phyloP scores from a whole-genome alignment of 2,888 invertebrate genomes.

The Timema podura region DNA sequence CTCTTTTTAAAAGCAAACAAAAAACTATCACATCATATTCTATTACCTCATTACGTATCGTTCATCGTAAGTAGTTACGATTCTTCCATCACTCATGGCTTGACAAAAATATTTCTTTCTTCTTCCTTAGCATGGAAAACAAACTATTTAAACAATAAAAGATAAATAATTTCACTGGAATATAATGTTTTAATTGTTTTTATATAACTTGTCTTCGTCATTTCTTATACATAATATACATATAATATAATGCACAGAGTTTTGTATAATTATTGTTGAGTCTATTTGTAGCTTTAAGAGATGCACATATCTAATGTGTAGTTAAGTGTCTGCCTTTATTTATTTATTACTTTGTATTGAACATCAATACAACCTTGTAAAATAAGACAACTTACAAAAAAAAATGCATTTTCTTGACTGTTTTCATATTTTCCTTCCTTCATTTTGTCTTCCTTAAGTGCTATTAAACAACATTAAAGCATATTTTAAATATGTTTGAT shows the following conservation, averaged over 20 bases:
- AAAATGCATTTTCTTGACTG: constrained; percentile 17
- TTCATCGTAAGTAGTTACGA: constrained; percentile 17
- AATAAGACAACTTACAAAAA: constrained; percentile 25
- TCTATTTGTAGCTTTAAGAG: constrained; percentile 13
- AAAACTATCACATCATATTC: too few species aligned
- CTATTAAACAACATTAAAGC: too few species aligned
- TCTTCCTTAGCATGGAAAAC: constrained; percentile 17
- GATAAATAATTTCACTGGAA: too few species aligned
- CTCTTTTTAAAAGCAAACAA: too few species aligned
- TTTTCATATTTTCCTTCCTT: background rate
- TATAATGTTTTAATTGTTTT: too few species aligned
- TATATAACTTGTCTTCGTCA: constrained; percentile 11
- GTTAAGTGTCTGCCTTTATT: constrained; percentile 22
- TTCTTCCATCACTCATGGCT: constrained; percentile 20
- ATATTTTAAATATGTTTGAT: too few species aligned
- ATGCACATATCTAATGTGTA: constrained; percentile 23
- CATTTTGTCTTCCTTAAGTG: constrained; percentile 1
- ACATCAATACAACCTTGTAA: constrained; percentile 17
- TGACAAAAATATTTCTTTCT: constrained; percentile 16
- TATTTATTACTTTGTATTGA: constrained; percentile 17
- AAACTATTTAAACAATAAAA: constrained; percentile 18
- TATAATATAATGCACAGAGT: constrained; percentile 24
- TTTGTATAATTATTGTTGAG: constrained; percentile 20
- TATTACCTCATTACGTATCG: too few species aligned
- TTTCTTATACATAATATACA: constrained; percentile 21